These are phyloP conservation scores for Aphrophora alni DNA, from an alignment of 2,888 invertebrate species.

Conservation along the genomic window DNA sequence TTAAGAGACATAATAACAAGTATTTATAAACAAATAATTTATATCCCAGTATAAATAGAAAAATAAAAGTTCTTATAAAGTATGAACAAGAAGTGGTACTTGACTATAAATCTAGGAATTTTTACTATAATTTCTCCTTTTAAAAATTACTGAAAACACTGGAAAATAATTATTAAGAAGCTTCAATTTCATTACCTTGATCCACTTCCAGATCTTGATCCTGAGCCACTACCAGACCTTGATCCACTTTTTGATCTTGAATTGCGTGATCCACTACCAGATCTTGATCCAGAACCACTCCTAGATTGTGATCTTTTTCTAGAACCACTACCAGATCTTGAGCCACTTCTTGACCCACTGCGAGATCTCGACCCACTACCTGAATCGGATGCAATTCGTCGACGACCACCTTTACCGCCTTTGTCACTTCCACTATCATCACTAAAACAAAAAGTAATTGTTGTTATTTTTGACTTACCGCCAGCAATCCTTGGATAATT, in stretches of 20 bases:
- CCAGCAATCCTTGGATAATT: too few relatives aligned
- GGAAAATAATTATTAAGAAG: too few relatives aligned
- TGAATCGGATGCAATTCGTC: slow-evolving; percentile 52
- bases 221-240: slow-evolving; percentile 55
- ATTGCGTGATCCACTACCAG: slow-evolving; percentile 58
- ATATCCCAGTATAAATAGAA: too few relatives aligned
- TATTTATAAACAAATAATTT: too few relatives aligned
- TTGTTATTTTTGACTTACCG: too few relatives aligned
- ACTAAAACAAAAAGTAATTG: slow-evolving; percentile 40
- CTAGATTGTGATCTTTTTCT: slow-evolving; percentile 53
- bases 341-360: slow-evolving; percentile 57
- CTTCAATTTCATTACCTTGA: slow-evolving; percentile 28
- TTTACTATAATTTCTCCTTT: too few relatives aligned
- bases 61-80: too few relatives aligned
- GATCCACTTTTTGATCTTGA: slow-evolving; percentile 58
- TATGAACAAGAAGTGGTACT: too few relatives aligned
- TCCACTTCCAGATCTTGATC: slow-evolving; percentile 55
- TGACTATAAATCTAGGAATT: too few relatives aligned
- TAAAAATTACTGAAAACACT: too few relatives aligned
- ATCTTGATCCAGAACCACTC: slow-evolving; percentile 56
- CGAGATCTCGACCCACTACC: slow-evolving; percentile 58
- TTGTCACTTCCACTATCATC: slow-evolving; percentile 50
- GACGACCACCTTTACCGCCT: slow-evolving; percentile 39
- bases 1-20: too few relatives aligned
- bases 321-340: slow-evolving; percentile 57